Base-by-base conservation (phyloP, 2,888 invertebrate species). In the Coecobrya sp. region DNA sequence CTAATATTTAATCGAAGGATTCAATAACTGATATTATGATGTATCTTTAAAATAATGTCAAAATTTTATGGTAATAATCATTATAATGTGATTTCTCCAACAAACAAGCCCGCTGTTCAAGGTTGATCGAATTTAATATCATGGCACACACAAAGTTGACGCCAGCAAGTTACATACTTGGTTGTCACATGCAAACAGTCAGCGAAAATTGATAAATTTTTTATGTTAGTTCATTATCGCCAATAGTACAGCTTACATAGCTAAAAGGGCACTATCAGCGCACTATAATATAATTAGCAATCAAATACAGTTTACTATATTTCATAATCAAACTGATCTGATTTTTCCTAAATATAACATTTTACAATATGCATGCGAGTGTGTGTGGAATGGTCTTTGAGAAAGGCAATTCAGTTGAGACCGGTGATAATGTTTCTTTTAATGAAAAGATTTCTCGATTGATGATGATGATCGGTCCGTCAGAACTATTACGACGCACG, bases 81-180 rank as follows among this genome's bases (percentile, higher is more conserved):
- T 7, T 36, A 7, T 36, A 36, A 36, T 36, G 36, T 7, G 36
- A 7, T 36, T 36, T 30, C 70, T 16, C 7, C 11, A 62, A 62
- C 22, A 19, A 62, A 62, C 8, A 42, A 30, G 36, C 8, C 42
- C 30, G 27, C 36, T 42, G 45, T 49, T 76, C 76, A 76, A 76
- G 76, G 76, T 76, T 76, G 45, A n/a, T 11, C 45, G 45, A 55
- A 13, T 3, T 13, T 5, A 55, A 36, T 7, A 1, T 22, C 8
- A 13, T 22, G 2, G 45, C 25, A n/a, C 16, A 52, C 49, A 52
- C n/a, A 27, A 52, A 52, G 52, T 79, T 79, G 79, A 79, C 79
- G 79, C 22, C 49, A 52, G 27, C 25, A 45, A 27, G 10, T 76
- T 45, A n/a, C n/a, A n/a, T n/a, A n/a, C n/a, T n/a, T n/a, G 10